Evolutionary conservation across 2,888 invertebrate genomes (phyloP).

Genomic region (Callosobruchus maculatus): DNA sequence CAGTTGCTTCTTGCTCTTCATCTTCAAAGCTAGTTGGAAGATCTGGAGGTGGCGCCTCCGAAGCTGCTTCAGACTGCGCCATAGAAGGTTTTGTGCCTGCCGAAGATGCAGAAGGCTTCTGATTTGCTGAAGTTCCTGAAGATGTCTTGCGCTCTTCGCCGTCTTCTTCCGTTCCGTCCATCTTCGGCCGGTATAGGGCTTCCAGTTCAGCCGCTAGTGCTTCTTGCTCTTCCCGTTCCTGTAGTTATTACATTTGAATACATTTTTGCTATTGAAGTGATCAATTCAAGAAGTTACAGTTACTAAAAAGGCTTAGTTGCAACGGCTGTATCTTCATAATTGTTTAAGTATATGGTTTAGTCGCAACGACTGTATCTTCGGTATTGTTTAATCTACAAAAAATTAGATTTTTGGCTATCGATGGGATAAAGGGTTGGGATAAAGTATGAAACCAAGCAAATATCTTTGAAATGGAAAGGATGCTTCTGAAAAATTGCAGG

Average conservation of each 20-base stretch:
- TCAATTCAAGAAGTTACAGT: too few relatives aligned
- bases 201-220: background rate
- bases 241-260: background rate
- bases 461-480: too few relatives aligned
- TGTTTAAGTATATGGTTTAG: too few relatives aligned
- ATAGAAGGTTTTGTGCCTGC: background rate
- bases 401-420: too few relatives aligned
- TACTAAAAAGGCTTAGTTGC: too few relatives aligned
- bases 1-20: slow-evolving; percentile 28
- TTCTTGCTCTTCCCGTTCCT: background rate
- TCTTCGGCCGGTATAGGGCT: background rate
- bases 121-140: background rate
- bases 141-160: background rate
- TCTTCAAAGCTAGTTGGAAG: background rate
- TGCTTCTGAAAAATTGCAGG: too few relatives aligned
- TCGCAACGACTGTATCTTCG: too few relatives aligned
- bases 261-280: too few relatives aligned
- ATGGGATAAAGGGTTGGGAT: too few relatives aligned
- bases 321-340: too few relatives aligned
- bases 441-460: too few relatives aligned
- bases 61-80: slow-evolving; percentile 11
- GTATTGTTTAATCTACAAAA: too few relatives aligned
- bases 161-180: background rate
- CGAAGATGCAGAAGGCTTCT: background rate
- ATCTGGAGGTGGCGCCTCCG: slow-evolving; percentile 13